Conservation (phyloP, 2,113 vertebrate genomes). For the Cichladusa arquata region DNA sequence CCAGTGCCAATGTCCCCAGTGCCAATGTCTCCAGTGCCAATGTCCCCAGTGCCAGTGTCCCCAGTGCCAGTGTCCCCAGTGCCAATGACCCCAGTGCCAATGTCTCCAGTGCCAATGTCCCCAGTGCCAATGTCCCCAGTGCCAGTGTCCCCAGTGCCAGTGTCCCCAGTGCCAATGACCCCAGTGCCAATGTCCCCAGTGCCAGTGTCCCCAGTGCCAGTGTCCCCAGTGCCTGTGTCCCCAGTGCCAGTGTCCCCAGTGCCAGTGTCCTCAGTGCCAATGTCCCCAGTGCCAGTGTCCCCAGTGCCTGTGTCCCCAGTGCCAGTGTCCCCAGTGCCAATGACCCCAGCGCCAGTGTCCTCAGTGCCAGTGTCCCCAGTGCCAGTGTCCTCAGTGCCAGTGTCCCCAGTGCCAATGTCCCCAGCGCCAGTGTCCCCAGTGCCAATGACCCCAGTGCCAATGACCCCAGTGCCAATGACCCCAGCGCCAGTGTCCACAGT, state of each 20-base stretch:
- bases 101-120: background rate
- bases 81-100: background rate
- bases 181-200: background rate
- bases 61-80: background rate
- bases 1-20: background rate
- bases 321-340: background rate
- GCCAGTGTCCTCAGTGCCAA: background rate
- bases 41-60: background rate
- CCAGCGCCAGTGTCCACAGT: background rate
- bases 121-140: background rate
- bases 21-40: background rate
- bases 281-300: background rate
- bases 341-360: background rate
- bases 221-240: background rate
- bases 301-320: background rate
- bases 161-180: background rate
- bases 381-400: background rate
- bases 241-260: background rate
- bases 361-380: too few relatives aligned
- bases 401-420: background rate
- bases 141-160: background rate
- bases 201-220: background rate
- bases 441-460: background rate
- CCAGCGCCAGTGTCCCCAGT: background rate
- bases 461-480: background rate